A percentile compares a stretch with the other conserved stretches of the same genome.
Conservation (phyloP, 2,888 invertebrate species). For the Tinea semifulvella region DNA sequence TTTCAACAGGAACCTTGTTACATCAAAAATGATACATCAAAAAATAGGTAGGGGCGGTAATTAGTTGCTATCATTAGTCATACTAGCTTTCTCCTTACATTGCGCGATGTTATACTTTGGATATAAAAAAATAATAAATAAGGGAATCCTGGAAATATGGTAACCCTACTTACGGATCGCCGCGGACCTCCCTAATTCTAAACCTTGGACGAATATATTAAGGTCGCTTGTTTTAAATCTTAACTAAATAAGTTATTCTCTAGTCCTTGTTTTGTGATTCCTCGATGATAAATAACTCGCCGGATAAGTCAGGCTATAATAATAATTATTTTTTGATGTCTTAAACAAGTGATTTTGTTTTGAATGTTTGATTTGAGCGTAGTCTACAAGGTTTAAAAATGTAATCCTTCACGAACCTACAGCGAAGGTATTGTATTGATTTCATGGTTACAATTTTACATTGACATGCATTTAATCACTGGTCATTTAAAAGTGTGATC, state of each 20-base stretch:
- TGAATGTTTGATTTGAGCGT: conserved; percentile 22
- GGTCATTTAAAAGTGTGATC: conserved; percentile 1
- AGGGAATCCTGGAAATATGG: too few relatives aligned
- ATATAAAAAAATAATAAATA: too few relatives aligned
- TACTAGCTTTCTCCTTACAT: too few relatives aligned
- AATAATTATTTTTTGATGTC: conserved; percentile 65
- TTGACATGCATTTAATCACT: neutral
- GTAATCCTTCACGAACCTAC: neutral
- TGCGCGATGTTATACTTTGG: too few relatives aligned
- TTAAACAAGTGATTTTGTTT: conserved; percentile 40
- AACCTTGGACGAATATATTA: conserved; percentile 29
- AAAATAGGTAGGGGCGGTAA: too few relatives aligned
- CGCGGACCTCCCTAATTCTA: too few relatives aligned
- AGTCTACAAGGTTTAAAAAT: too few relatives aligned
- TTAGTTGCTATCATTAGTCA: too few relatives aligned
- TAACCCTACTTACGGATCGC: too few relatives aligned
- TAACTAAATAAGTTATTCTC: conserved; percentile 57
- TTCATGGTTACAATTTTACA: neutral
- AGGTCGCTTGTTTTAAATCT: conserved; percentile 36
- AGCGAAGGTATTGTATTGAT: too few relatives aligned
- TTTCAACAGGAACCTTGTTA: too few relatives aligned
- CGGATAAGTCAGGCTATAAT: conserved; percentile 51
- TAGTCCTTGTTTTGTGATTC: conserved; percentile 58
- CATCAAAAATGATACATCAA: too few relatives aligned
- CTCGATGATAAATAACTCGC: conserved; percentile 63